These are phyloP conservation scores for Dunckerocampus dactyliophorus DNA, from an alignment of 2,113 vertebrate species.

Conservation along the genomic window DNA sequence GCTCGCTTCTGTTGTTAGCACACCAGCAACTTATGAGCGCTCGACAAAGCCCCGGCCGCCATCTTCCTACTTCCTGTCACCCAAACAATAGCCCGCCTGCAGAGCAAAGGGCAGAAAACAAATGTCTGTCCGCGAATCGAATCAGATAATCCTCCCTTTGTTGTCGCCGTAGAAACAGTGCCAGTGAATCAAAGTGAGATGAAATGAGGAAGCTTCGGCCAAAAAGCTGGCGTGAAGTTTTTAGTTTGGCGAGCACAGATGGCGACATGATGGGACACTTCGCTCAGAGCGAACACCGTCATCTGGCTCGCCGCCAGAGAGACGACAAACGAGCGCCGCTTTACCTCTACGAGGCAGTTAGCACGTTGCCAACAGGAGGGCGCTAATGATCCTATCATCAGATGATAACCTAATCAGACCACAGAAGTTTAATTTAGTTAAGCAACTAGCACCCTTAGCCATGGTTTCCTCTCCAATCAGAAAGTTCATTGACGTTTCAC, in stretches of 20 bases:
- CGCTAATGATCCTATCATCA: constrained; percentile 38
- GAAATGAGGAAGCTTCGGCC: constrained; percentile 43
- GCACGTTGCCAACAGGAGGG: constrained; percentile 32
- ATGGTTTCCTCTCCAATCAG: constrained; percentile 27
- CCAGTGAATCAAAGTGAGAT: constrained; percentile 49
- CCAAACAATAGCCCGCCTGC: constrained; percentile 27
- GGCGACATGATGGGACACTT: constrained; percentile 61
- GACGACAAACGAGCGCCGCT: constrained; percentile 18
- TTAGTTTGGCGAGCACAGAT: constrained; percentile 70
- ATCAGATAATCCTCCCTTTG: constrained; percentile 36
- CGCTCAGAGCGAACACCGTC: constrained; percentile 18
- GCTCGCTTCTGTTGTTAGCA: constrained; percentile 10
- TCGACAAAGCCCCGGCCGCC: constrained; percentile 17
- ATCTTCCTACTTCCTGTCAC: constrained; percentile 33
- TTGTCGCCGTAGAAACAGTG: constrained; percentile 9
- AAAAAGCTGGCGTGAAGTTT: constrained; percentile 42
- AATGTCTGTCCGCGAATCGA: constrained; percentile 17
- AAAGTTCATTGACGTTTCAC: constrained; percentile 64
- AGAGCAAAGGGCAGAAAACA: constrained; percentile 17
- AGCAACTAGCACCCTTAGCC: too few species aligned
- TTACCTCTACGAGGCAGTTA: constrained; percentile 32
- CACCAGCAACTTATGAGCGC: constrained; percentile 1
- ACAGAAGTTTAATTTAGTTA: not conserved
- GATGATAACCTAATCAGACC: not conserved
- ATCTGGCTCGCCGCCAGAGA: constrained; percentile 44